Evolutionary conservation across 2,888 invertebrate genomes (phyloP).

Genomic region (Stratiomys singularior): DNA sequence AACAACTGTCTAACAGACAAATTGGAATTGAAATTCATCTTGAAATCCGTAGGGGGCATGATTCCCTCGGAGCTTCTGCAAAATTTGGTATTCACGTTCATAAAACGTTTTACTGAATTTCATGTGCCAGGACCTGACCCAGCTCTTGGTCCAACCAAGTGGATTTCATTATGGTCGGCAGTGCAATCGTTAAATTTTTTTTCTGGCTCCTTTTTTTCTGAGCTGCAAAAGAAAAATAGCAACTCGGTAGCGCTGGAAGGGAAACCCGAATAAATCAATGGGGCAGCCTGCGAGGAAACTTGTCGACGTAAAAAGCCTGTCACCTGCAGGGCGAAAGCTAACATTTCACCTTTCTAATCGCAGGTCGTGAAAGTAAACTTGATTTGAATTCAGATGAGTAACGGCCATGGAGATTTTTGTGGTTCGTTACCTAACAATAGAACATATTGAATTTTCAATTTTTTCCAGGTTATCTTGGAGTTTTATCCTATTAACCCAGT

Average conservation of each 20-base stretch:
- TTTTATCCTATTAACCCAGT: no score
- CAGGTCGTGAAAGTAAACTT: not conserved
- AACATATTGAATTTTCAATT: no score
- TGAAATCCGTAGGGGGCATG: not conserved
- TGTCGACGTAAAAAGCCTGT: not conserved
- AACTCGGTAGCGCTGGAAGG: not conserved
- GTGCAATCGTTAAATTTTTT: not conserved
- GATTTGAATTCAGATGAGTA: conserved; percentile 29
- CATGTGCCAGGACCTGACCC: not conserved
- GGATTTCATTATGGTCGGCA: conserved; percentile 24
- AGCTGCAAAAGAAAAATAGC: conserved; percentile 23
- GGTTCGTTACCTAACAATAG: not conserved
- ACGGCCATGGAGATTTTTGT: no score
- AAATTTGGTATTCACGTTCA: not conserved
- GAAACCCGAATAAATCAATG: conserved; percentile 29
- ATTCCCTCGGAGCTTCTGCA: no score
- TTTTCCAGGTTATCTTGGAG: no score
- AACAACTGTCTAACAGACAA: conserved; percentile 1
- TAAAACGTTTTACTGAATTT: conserved; percentile 13
- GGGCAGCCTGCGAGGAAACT: not conserved
- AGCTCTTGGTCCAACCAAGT: not conserved
- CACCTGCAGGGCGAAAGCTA: not conserved
- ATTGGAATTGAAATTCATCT: conserved; percentile 4
- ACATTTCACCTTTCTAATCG: not conserved
- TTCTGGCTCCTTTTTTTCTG: no score